Evolutionary conservation across 1,140 invertebrate species (phyloP).

Genomic region (Odontomachus brunneus): DNA sequence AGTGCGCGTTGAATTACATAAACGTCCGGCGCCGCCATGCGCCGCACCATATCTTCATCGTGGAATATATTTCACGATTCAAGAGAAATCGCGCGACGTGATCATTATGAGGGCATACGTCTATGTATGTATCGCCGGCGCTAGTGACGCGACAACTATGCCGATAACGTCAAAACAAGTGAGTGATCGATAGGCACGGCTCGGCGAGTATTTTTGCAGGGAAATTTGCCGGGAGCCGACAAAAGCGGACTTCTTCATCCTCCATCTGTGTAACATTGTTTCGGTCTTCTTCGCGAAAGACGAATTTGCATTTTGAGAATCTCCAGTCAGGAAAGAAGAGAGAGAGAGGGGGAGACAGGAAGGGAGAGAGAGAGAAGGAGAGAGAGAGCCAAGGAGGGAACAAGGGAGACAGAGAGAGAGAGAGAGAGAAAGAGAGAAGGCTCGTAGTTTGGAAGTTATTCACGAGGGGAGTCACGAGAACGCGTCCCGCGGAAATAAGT

Average conservation of each 20-base stretch:
- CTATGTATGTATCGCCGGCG: constrained; percentile 31
- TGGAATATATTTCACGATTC: constrained; percentile 16
- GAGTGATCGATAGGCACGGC: constrained; percentile 43
- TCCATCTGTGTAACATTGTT: constrained; percentile 13
- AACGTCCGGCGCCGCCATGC: background rate
- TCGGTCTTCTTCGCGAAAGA: constrained; percentile 6
- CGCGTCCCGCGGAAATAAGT: background rate
- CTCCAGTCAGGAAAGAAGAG: no score
- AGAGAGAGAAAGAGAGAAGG: constrained; percentile 24
- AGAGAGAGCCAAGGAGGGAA: no score
- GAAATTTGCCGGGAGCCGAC: constrained; percentile 31
- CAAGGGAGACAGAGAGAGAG: no score
- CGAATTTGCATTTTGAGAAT: constrained; percentile 39
- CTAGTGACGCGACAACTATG: constrained; percentile 22
- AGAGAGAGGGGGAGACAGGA: no score
- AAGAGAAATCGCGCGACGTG: constrained; percentile 9
- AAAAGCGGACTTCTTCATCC: constrained; percentile 1
- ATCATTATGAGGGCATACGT: constrained; percentile 33
- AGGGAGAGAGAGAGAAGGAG: no score
- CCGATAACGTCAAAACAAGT: constrained; percentile 48
- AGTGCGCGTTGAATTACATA: background rate
- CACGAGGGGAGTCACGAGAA: background rate
- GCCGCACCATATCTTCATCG: background rate
- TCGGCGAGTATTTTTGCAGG: background rate
- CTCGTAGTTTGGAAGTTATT: constrained; percentile 35